A percentile compares a stretch with the other conserved stretches of the same genome.
These are phyloP conservation scores for Apodemia duryi DNA, from an alignment of 2,888 invertebrate species.

Conservation along the genomic window DNA sequence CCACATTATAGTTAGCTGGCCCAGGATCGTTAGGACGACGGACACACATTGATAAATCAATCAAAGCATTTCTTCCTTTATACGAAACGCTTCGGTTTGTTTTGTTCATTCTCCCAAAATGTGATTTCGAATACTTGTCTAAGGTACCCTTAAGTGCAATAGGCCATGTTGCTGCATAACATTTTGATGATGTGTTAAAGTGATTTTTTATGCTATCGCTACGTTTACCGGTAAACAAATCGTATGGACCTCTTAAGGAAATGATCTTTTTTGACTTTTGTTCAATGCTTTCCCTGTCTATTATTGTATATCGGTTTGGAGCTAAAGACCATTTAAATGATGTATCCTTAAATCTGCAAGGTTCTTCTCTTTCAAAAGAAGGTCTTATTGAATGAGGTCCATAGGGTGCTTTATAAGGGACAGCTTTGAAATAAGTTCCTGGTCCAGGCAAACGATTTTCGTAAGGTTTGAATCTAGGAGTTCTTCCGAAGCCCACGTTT, in stretches of 20 bases:
- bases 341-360: slow-evolving; percentile 56
- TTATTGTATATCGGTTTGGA: slow-evolving; percentile 56
- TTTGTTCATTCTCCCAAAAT: slow-evolving; percentile 61
- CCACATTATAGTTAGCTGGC: slow-evolving; percentile 62
- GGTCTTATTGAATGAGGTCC: slow-evolving; percentile 55
- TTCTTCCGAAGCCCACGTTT: slow-evolving; percentile 59
- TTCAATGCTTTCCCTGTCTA: slow-evolving; percentile 56
- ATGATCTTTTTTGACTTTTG: slow-evolving; percentile 56
- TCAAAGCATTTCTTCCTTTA: slow-evolving; percentile 64
- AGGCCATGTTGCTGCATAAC: slow-evolving; percentile 58
- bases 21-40: slow-evolving; percentile 72
- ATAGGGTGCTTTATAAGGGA: slow-evolving; percentile 51
- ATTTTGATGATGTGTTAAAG: slow-evolving; percentile 52
- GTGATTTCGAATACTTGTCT: slow-evolving; percentile 51
- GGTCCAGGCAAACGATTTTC: slow-evolving; percentile 49
- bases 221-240: slow-evolving; percentile 70
- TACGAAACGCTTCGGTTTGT: slow-evolving; percentile 52
- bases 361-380: slow-evolving; percentile 55
- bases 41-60: slow-evolving; percentile 68
- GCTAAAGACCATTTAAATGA: slow-evolving; percentile 54
- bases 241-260: slow-evolving; percentile 61
- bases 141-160: slow-evolving; percentile 49
- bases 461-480: slow-evolving; percentile 38
- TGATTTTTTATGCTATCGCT: slow-evolving; percentile 73
- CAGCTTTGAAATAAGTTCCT: slow-evolving; percentile 53